phyloP scores from a whole-genome alignment of 2,888 invertebrate genomes.

The Keiferia lycopersicella region DNA sequence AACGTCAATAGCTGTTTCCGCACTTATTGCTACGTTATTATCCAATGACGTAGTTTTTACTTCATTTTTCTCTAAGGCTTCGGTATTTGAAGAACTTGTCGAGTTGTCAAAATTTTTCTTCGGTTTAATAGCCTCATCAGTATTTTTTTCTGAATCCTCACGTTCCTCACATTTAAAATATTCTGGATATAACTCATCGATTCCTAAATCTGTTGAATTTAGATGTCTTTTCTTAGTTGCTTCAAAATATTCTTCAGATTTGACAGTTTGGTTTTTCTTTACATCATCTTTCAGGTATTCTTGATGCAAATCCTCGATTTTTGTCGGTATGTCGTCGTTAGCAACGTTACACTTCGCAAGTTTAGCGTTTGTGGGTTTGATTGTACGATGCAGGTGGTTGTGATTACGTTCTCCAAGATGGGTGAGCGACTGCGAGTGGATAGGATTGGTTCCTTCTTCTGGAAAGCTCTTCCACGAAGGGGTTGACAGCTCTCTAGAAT shows the following conservation, averaged over 20 bases:
- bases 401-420: neutral
- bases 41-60: neutral
- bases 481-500: neutral
- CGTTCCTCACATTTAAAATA: too few species aligned
- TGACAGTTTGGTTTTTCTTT: neutral
- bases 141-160: neutral
- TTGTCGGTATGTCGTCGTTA: neutral
- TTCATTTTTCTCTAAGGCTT: neutral
- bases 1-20: neutral
- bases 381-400: neutral
- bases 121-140: neutral
- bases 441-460: neutral
- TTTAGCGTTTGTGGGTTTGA: neutral
- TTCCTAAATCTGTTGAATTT: too few species aligned
- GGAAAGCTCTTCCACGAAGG: neutral
- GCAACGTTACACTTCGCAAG: neutral
- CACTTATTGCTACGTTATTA: neutral
- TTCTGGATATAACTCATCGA: neutral
- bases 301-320: neutral
- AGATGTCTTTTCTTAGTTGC: too few species aligned
- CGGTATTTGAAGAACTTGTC: neutral
- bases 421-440: neutral
- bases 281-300: neutral
- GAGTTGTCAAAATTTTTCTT: neutral
- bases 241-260: too few species aligned